Conservation (phyloP, 2,888 invertebrate species). For the Erebia palarica region DNA sequence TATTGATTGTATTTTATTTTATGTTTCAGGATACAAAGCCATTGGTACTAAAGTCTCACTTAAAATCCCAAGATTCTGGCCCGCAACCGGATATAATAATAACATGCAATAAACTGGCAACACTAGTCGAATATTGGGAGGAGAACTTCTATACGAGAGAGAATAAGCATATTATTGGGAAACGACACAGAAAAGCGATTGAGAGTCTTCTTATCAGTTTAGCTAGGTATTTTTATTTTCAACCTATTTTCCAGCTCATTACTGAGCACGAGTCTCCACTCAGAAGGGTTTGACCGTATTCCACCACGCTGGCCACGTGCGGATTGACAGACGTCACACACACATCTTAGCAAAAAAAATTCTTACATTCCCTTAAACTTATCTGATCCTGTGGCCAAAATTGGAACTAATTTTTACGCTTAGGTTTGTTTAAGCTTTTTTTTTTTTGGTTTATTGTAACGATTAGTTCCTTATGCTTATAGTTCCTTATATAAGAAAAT, state of each 20-base stretch:
- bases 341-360: not conserved
- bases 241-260: no score
- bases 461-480: no score
- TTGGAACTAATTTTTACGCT: no score
- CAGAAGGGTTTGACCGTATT: no score
- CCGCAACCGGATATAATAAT: conserved; percentile 67
- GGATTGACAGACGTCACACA: not conserved
- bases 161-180: conserved; percentile 47
- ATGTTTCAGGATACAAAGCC: conserved; percentile 69
- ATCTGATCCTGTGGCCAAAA: no score
- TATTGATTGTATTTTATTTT: not conserved
- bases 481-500: no score
- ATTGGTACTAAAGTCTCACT: conserved; percentile 61
- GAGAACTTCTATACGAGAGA: conserved; percentile 56
- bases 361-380: no score
- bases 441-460: no score
- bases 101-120: conserved; percentile 70
- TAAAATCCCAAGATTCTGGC: conserved; percentile 56
- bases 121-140: conserved; percentile 75
- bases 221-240: conserved; percentile 56
- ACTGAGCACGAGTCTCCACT: no score
- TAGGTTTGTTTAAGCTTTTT: no score
- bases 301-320: conserved; percentile 30
- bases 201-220: conserved; percentile 68
- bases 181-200: conserved; percentile 55